These are phyloP conservation scores for Chiroxiphia lanceolata DNA, from an alignment of 2,797 vertebrate genomes.

Conservation along the genomic window DNA sequence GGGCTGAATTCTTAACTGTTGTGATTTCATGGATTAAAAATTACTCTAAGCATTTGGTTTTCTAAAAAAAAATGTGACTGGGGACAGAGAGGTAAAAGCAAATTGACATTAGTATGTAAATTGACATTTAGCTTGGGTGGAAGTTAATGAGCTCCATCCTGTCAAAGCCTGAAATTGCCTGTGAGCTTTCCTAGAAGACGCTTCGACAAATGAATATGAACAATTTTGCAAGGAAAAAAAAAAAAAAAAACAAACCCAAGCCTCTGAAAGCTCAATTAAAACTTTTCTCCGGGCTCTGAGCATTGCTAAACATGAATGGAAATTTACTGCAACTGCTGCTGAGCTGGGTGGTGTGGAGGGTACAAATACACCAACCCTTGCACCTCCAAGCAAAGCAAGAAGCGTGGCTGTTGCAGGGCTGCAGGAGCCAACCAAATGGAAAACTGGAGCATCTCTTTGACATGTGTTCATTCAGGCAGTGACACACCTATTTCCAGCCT, in stretches of 20 bases:
- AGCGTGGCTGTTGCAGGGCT: not conserved
- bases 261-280: conserved; percentile 24
- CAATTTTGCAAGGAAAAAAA: not conserved
- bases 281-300: conserved; percentile 33
- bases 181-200: conserved; percentile 21
- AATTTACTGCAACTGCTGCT: not conserved
- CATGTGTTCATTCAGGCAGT: not conserved
- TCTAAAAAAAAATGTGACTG: not conserved
- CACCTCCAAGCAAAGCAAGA: not conserved
- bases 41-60: not conserved
- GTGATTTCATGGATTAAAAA: conserved; percentile 24
- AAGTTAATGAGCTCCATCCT: conserved; percentile 38
- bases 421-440: not conserved
- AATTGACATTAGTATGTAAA: conserved; percentile 37
- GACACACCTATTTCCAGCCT: not conserved
- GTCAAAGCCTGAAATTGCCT: conserved; percentile 34
- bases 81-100: conserved; percentile 1
- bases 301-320: not conserved
- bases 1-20: not conserved
- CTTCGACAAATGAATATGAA: conserved; percentile 17
- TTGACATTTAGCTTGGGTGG: conserved; percentile 21
- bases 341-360: not conserved
- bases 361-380: not conserved
- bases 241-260: not conserved
- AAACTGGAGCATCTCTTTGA: not conserved